Evolutionary conservation across 2,113 vertebrate genomes (phyloP).

Genomic region (Anoplopoma fimbria): DNA sequence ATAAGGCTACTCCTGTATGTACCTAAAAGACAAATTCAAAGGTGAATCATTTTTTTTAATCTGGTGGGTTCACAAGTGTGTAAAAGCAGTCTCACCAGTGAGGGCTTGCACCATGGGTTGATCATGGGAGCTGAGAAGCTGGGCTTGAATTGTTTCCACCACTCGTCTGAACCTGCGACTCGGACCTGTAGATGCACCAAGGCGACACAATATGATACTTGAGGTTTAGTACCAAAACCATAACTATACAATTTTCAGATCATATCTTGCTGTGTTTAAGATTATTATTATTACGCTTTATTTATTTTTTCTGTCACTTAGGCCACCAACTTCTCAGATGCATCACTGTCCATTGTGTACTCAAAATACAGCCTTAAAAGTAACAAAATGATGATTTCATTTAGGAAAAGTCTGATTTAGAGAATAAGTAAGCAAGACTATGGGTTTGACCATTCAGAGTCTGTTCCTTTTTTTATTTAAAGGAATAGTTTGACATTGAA

Average conservation of each 20-base stretch:
- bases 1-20: neutral
- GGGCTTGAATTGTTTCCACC: slow-evolving; percentile 95
- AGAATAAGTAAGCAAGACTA: neutral
- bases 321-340: neutral
- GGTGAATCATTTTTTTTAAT: too few relatives aligned
- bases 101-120: slow-evolving; percentile 91
- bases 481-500: neutral
- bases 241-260: neutral
- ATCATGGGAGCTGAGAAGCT: slow-evolving; percentile 93
- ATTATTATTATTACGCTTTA: too few relatives aligned
- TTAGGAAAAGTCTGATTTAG: neutral
- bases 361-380: neutral
- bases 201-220: neutral
- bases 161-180: slow-evolving; percentile 94
- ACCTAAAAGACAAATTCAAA: neutral
- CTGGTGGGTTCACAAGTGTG: neutral
- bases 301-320: too few relatives aligned
- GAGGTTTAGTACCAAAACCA: neutral
- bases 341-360: neutral
- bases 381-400: neutral
- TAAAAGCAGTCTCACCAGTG: slow-evolving; percentile 84
- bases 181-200: slow-evolving; percentile 83
- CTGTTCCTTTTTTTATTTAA: neutral
- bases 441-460: neutral
- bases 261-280: neutral